These are phyloP conservation scores for Diplodus puntazzo DNA, from an alignment of 2,797 vertebrate species.

Conservation along the genomic window DNA sequence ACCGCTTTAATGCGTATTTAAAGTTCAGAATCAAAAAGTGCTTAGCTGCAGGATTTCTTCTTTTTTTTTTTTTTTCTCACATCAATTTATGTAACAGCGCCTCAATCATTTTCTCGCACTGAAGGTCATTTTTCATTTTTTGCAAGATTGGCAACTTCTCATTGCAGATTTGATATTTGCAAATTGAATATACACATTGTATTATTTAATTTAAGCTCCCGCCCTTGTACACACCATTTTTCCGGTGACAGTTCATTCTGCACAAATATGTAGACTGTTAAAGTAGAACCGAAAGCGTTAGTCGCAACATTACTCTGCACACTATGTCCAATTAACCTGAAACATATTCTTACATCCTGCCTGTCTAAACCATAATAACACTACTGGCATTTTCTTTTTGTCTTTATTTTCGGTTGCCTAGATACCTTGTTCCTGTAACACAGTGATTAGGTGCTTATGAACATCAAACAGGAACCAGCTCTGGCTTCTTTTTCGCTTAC, in stretches of 20 bases:
- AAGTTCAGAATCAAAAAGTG: neutral
- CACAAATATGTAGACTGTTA: conserved; percentile 2
- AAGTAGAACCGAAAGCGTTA: neutral
- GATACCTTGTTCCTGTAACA: conserved; percentile 70
- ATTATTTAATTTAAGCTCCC: neutral
- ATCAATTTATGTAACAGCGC: neutral
- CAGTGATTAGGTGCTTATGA: conserved; percentile 71
- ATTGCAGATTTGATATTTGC: neutral
- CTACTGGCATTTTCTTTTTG: conserved; percentile 33
- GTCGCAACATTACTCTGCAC: neutral
- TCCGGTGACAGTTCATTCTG: conserved; percentile 9
- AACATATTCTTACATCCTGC: conserved; percentile 29
- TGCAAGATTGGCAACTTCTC: neutral
- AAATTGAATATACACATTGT: neutral
- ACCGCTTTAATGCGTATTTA: neutral
- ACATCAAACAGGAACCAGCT: conserved; percentile 57
- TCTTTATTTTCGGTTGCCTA: conserved; percentile 66
- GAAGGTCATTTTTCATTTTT: neutral
- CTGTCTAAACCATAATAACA: conserved; percentile 37
- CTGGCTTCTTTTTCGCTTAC: conserved; percentile 20
- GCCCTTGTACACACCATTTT: neutral
- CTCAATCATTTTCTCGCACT: neutral
- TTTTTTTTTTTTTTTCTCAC: neutral
- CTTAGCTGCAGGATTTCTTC: neutral
- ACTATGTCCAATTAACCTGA: conserved; percentile 33